A percentile compares a stretch with the other conserved stretches of the same genome.
phyloP scores from a whole-genome alignment of 2,888 invertebrate species.

The Auanema freiburgensis region DNA sequence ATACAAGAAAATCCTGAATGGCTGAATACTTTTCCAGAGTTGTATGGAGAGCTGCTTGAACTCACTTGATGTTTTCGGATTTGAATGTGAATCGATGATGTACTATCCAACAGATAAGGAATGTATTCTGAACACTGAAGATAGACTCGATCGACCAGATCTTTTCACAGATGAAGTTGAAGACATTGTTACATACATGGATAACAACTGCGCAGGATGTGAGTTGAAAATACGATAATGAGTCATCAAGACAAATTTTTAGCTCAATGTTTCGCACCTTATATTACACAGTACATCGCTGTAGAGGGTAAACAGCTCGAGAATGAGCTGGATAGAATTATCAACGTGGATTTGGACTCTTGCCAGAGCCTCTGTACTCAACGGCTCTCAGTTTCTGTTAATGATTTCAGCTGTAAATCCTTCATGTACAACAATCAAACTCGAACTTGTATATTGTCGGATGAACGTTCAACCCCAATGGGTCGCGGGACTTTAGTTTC shows the following conservation, averaged over 20 bases:
- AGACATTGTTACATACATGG: slow-evolving; percentile 62
- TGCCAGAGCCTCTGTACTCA: slow-evolving; percentile 60
- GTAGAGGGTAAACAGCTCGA: slow-evolving; percentile 55
- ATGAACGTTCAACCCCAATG: slow-evolving; percentile 60
- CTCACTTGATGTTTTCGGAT: slow-evolving; percentile 59
- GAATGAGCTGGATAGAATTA: slow-evolving; percentile 56
- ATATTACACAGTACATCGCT: slow-evolving; percentile 62
- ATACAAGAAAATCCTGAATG: not conserved
- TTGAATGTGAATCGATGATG: slow-evolving; percentile 64
- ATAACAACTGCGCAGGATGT: slow-evolving; percentile 64
- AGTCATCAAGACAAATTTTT: slow-evolving; percentile 19
- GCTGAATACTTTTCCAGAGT: slow-evolving; percentile 15
- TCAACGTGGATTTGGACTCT: slow-evolving; percentile 51
- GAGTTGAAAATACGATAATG: slow-evolving; percentile 15
- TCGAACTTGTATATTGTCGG: slow-evolving; percentile 56
- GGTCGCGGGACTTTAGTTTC: slow-evolving; percentile 54
- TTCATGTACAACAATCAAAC: slow-evolving; percentile 62
- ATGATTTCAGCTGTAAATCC: slow-evolving; percentile 63
- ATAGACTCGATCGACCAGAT: slow-evolving; percentile 60
- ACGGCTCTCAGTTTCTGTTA: slow-evolving; percentile 48
- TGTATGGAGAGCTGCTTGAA: slow-evolving; percentile 60
- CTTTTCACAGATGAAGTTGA: slow-evolving; percentile 60
- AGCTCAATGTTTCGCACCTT: slow-evolving; percentile 62
- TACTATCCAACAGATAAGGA: slow-evolving; percentile 62
- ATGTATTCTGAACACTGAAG: slow-evolving; percentile 64